Evolutionary conservation across 2,888 invertebrate genomes (phyloP).

Genomic region (Peribatodes rhomboidaria): DNA sequence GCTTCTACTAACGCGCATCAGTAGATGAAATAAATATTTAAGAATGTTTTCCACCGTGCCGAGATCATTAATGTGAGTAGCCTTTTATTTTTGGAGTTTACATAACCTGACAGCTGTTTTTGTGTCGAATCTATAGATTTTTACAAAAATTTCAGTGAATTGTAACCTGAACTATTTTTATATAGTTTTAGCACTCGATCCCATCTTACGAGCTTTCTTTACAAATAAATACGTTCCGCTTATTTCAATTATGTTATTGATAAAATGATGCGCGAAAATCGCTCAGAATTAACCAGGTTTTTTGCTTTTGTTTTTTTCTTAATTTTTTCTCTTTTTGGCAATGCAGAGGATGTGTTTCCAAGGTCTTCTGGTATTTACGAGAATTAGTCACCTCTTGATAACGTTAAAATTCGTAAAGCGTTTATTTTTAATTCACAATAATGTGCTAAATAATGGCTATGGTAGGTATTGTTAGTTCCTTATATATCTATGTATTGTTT

Average conservation of each 20-base stretch:
- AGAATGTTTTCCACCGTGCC: conserved; percentile 83
- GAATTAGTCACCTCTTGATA: conserved; percentile 4
- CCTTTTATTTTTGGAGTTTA: conserved; percentile 82
- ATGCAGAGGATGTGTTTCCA: not conserved
- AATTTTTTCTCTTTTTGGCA: not conserved
- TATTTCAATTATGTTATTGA: conserved; percentile 8
- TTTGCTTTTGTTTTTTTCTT: conserved; percentile 2
- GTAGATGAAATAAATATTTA: conserved; percentile 72
- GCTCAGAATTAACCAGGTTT: not conserved
- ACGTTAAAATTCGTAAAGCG: conserved; percentile 9
- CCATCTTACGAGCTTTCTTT: not conserved
- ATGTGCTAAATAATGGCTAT: conserved; percentile 29
- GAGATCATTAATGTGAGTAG: conserved; percentile 82
- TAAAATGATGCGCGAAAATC: not conserved
- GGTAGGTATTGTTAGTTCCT: not conserved
- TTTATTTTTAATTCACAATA: conserved; percentile 36
- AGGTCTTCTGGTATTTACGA: not conserved
- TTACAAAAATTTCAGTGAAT: not conserved
- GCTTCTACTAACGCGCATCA: conserved; percentile 48
- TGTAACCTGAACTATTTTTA: not conserved
- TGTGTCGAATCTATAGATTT: conserved; percentile 63
- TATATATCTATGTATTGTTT: not conserved
- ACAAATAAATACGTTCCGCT: not conserved
- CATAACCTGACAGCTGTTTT: conserved; percentile 84
- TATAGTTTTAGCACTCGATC: not conserved